Evolutionary conservation across 2,888 invertebrate species (phyloP), one percentile per base, ranked within the genome.

Genomic region (Mimachlamys varia): DNA sequence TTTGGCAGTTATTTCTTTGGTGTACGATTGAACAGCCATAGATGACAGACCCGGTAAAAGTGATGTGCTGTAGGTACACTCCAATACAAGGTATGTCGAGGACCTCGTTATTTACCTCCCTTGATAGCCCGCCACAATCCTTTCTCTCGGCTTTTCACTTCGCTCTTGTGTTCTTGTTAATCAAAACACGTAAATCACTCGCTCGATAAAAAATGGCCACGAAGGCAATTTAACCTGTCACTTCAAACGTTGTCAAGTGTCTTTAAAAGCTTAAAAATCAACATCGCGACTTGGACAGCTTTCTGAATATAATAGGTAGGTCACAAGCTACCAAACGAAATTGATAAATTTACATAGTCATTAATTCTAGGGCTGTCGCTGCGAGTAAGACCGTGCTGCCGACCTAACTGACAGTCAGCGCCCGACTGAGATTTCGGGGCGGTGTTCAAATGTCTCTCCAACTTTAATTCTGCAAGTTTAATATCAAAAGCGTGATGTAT

Each of bases 161-260:
- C 76, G 76, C 76, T 76, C 76, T 76, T 76, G 76, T 76, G 76
- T 76, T 76, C 76, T 76, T 76, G 76, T 76, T 76, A 76, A 76
- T 76, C 76, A 76, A 27, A 76, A 76, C 76, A 76, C 76, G 76
- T 76, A 76, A 76, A 76, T 76, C 76, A 76, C 76, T 33, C 7
- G 76, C 33, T 22, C 33, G 76, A 76, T 76, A 76, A 76, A 76
- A 76, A 76, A 76, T 76, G 76, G 76, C 76, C 76, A 76, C 27
- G 76, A 76, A 76, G 33, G 76, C 76, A 76, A 76, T 76, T 91
- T 90, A 87, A 88, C n/a, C 87, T 91, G 91, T 91, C 91, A 91
- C 90, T 88, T 91, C 91, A 91, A 91, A 91, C 87, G 91, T 33
- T 90, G 90, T 44, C 53, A 37, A 89, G 90, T 91, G 90, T 88